phyloP scores from a whole-genome alignment of 2,888 invertebrate genomes.

The Dascillus cervinus region DNA sequence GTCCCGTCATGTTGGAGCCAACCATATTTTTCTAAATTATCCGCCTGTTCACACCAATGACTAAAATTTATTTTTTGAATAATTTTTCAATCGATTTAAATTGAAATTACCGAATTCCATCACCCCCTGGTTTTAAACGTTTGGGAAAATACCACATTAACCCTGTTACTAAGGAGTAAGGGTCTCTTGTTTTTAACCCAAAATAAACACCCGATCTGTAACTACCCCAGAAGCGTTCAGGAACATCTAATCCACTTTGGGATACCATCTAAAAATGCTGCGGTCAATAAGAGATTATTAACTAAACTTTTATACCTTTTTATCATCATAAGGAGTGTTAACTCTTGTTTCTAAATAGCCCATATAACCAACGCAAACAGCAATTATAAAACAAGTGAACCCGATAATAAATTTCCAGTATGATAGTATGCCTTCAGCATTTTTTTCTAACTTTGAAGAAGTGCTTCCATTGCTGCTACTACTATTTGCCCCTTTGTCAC shows the following conservation, averaged over 20 bases:
- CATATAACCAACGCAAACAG: slow-evolving; percentile 66
- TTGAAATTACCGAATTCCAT: slow-evolving; percentile 60
- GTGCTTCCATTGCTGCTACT: slow-evolving; percentile 42
- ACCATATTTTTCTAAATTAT: slow-evolving; percentile 71
- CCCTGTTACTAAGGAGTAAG: slow-evolving; percentile 83
- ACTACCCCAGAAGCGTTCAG: slow-evolving; percentile 87
- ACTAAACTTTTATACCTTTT: slow-evolving; percentile 51
- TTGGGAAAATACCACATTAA: slow-evolving; percentile 93
- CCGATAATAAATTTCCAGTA: slow-evolving; percentile 58
- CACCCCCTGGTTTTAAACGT: slow-evolving; percentile 57
- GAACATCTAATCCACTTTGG: slow-evolving; percentile 60
- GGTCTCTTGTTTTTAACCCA: slow-evolving; percentile 85
- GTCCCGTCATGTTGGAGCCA: slow-evolving; percentile 93
- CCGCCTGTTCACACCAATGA: slow-evolving; percentile 90
- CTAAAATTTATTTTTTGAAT: too few relatives aligned
- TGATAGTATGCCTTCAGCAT: slow-evolving; percentile 22
- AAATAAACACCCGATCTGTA: slow-evolving; percentile 86
- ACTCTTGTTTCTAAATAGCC: slow-evolving; percentile 85
- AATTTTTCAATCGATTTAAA: not conserved
- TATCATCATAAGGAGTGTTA: slow-evolving; percentile 73
- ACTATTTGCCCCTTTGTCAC: slow-evolving; percentile 26
- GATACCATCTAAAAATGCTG: slow-evolving; percentile 53
- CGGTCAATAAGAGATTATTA: slow-evolving; percentile 1
- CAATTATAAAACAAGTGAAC: slow-evolving; percentile 56
- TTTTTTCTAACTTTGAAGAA: slow-evolving; percentile 27